Conservation (phyloP, 2,113 vertebrate genomes). For the Taxidea taxus region DNA sequence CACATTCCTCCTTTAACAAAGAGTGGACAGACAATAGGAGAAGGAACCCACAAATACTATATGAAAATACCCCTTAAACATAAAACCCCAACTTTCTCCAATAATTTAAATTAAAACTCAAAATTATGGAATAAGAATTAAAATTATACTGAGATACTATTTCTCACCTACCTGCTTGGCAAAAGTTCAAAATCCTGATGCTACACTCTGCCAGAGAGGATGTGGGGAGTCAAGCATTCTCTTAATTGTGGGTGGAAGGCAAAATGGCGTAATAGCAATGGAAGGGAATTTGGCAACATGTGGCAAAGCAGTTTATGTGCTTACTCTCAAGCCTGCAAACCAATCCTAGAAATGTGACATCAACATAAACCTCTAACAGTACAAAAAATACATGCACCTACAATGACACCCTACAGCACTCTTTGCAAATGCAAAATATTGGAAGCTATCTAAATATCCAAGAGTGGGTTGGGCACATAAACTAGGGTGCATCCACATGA, state of each 20-base stretch:
- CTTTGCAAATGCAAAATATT: background rate
- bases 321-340: background rate
- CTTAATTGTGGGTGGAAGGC: no score
- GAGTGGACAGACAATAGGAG: background rate
- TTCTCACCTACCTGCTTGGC: background rate
- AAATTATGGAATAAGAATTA: background rate
- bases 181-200: background rate
- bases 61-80: background rate
- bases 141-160: background rate
- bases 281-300: background rate
- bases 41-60: background rate
- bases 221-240: background rate
- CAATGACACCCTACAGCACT: background rate
- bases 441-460: background rate
- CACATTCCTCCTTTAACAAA: background rate
- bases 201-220: background rate
- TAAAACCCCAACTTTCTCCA: background rate
- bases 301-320: background rate
- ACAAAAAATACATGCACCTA: background rate
- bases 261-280: background rate
- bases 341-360: background rate
- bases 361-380: background rate
- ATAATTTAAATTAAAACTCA: background rate
- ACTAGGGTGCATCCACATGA: background rate
- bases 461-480: background rate